phyloP scores from a whole-genome alignment of 2,888 invertebrate genomes.

The Andrena praecox region DNA sequence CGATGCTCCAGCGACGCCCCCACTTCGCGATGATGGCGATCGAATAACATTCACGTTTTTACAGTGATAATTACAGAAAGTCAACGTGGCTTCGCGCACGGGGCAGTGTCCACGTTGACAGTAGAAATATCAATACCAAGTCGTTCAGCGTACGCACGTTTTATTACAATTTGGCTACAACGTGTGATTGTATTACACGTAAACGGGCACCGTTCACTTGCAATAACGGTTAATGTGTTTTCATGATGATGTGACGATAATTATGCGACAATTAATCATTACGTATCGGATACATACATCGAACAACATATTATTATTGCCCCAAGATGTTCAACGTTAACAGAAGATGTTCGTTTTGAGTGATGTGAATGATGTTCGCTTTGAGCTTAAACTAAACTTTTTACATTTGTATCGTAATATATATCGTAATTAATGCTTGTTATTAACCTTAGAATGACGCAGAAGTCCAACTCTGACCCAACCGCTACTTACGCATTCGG shows the following conservation, averaged over 20 bases:
- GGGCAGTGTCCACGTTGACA: not conserved
- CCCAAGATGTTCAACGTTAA: not conserved
- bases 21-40: conserved; percentile 13
- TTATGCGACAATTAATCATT: conserved; percentile 11
- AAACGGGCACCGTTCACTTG: conserved; percentile 1
- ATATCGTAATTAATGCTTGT: too few relatives aligned
- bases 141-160: not conserved
- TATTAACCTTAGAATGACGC: too few relatives aligned
- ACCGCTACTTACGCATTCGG: too few relatives aligned
- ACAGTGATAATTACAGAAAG: not conserved
- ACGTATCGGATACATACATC: conserved; percentile 9
- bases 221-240: conserved; percentile 7
- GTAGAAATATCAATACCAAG: conserved; percentile 2
- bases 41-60: not conserved
- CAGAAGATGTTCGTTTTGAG: conserved; percentile 19
- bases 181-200: conserved; percentile 15
- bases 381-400: conserved; percentile 11
- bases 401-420: conserved; percentile 5
- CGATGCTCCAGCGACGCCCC: not conserved
- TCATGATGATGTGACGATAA: conserved; percentile 6
- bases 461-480: too few relatives aligned
- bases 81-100: not conserved
- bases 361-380: not conserved
- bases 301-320: conserved; percentile 3
- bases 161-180: conserved; percentile 28